Percentiles rank a stretch among this genome's conserved stretches.
These are phyloP conservation scores for Anas platyrhynchos DNA, from an alignment of 2,113 vertebrate genomes.

Conservation along the genomic window DNA sequence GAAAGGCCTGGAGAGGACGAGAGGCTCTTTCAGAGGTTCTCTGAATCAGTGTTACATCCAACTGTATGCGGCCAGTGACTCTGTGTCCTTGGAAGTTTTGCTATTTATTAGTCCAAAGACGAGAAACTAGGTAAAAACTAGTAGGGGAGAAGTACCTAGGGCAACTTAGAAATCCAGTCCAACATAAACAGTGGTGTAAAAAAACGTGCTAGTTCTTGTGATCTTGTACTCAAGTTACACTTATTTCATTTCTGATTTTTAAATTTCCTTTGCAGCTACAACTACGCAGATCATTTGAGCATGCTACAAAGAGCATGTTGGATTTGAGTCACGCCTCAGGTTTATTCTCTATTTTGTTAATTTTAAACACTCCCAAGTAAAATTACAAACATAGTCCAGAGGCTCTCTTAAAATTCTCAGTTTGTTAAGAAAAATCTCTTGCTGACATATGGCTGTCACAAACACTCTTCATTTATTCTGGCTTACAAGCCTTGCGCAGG, in stretches of 20 bases:
- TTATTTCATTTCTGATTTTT: not conserved
- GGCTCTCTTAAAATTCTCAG: not conserved
- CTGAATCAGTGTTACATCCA: not conserved
- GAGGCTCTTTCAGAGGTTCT: not conserved
- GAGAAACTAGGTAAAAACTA: not conserved
- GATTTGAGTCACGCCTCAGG: rapidly evolving
- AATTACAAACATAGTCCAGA: not conserved
- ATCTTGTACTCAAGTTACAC: not conserved
- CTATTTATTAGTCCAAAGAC: not conserved
- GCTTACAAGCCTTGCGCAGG: not conserved
- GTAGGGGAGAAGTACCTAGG: not conserved
- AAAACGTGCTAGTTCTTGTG: not conserved
- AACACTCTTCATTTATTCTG: not conserved
- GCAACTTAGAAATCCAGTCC: not conserved
- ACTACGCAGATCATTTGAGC: rapidly evolving
- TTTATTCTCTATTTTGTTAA: not conserved
- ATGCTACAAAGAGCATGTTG: rapidly evolving
- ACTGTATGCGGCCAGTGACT: not conserved
- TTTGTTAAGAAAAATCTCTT: not conserved
- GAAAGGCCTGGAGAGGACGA: not conserved
- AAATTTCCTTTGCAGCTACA: not conserved
- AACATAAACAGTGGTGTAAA: not conserved
- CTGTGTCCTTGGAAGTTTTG: not conserved
- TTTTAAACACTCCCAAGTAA: not conserved
- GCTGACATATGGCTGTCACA: not conserved